Evolutionary conservation across 2,113 vertebrate species (phyloP), one percentile per base, ranked within the genome.

Genomic region (Pogonocichla stellata): DNA sequence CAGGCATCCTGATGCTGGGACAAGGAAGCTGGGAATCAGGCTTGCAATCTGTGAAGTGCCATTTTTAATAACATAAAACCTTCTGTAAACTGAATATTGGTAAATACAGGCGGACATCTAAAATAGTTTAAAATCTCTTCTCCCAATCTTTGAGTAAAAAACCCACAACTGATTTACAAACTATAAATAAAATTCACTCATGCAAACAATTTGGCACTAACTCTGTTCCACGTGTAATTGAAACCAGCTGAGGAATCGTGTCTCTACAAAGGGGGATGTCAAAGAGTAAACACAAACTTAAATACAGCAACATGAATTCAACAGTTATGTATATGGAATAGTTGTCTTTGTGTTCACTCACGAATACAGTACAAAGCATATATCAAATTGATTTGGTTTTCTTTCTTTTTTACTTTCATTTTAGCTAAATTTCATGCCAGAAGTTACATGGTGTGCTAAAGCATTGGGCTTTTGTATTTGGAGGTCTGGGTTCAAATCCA

Each of bases 391-490:
- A 66, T 93, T 86, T 88, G 66, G 5, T 95, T 94, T 96, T 92
- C 54, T 83, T 90, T 93, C 31, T 88, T 88, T 94, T 88, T 90
- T 65, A 33, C 34, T 80, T 92, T 90, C 24, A 25, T 97, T 92
- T 86, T 70, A 93, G 34, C 83, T 83, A 74, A 95, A 80, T 67
- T 73, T 79, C 80, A 60, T 94, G 77, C 77, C 7, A 6, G 38
- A 95, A 94, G 95, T 96, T 97, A 95, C 95, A 95, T n/a, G 96
- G 91, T 90, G 80, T 8, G 16, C 95, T 73, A 74, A 95, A 92
- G 92, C 92, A 74, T 28, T 70, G 80, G 64, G 51, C 88, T 93
- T 83, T 93, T 77, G 71, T 42, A 95, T 93, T 83, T 93, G 92
- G 96, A 93, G 69, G 57, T 91, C 78, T 71, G 60, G 73, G 53